phyloP scores from a whole-genome alignment of 2,888 invertebrate species.

The Lordiphosa fenestrarum region DNA sequence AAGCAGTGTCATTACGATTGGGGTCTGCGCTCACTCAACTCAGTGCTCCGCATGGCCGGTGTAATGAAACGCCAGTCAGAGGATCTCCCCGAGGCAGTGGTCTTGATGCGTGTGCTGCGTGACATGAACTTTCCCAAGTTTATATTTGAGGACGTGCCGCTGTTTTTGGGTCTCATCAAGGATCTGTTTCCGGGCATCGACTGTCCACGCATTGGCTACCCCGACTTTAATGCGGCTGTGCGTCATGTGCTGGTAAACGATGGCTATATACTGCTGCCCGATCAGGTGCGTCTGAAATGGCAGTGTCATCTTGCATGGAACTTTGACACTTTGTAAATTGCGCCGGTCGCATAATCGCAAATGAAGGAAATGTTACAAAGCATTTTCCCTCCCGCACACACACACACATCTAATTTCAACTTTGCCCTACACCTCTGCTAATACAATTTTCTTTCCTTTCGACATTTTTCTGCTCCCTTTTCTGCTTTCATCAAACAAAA shows the following conservation, averaged over 20 bases:
- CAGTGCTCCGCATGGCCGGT: slow-evolving; percentile 95
- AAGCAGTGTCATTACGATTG: slow-evolving; percentile 97
- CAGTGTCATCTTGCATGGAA: slow-evolving; percentile 31
- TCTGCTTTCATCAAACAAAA: slow-evolving; percentile 68
- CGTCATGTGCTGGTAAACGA: slow-evolving; percentile 85
- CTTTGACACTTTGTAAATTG: slow-evolving; percentile 78
- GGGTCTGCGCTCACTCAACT: slow-evolving; percentile 94
- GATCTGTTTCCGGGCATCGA: slow-evolving; percentile 95
- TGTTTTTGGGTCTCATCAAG: slow-evolving; percentile 91
- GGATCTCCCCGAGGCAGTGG: slow-evolving; percentile 90
- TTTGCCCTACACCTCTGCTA: slow-evolving; percentile 47
- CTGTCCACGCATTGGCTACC: slow-evolving; percentile 92
- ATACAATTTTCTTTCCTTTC: slow-evolving; percentile 56
- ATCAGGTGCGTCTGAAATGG: slow-evolving; percentile 82
- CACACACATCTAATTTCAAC: slow-evolving; percentile 59
- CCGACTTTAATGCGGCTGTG: slow-evolving; percentile 91
- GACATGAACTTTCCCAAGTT: slow-evolving; percentile 98
- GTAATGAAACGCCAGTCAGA: slow-evolving; percentile 89
- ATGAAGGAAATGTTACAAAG: slow-evolving; percentile 68
- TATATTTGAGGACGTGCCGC: slow-evolving; percentile 93
- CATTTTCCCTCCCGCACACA: slow-evolving; percentile 35
- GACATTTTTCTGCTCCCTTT: slow-evolving; percentile 23
- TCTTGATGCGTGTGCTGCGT: slow-evolving; percentile 93
- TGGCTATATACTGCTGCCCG: slow-evolving; percentile 85
- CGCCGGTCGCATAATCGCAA: slow-evolving; percentile 30